Conservation (phyloP, 1,140 invertebrate species). For the Ephestia elutella region DNA sequence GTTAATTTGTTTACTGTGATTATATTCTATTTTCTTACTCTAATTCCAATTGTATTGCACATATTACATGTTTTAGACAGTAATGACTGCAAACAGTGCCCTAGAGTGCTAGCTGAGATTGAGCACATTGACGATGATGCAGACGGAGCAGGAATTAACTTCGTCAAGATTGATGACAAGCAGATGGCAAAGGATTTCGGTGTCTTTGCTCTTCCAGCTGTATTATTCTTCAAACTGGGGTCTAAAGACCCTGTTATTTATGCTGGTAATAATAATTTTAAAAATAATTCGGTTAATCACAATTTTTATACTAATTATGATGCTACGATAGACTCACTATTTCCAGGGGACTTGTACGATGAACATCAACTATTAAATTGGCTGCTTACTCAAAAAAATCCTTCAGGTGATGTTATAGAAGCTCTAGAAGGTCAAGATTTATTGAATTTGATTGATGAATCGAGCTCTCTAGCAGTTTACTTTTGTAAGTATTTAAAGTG, state of each 20-base stretch:
- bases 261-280: conserved; percentile 78
- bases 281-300: neutral
- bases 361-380: conserved; percentile 92
- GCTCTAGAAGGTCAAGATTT: conserved; percentile 89
- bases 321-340: conserved; percentile 19
- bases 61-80: conserved; percentile 83
- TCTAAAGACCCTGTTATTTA: conserved; percentile 95
- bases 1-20: neutral
- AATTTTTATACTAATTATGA: neutral
- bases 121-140: conserved; percentile 96
- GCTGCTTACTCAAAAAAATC: conserved; percentile 93
- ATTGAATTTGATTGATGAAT: conserved; percentile 85
- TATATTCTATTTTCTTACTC: neutral
- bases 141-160: conserved; percentile 93
- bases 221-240: conserved; percentile 91
- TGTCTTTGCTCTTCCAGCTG: conserved; percentile 90
- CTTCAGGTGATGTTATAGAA: conserved; percentile 92
- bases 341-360: conserved; percentile 89
- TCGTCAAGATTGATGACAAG: conserved; percentile 93
- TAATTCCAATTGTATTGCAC: conserved; percentile 59
- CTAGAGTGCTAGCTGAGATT: conserved; percentile 88
- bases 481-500: conserved; percentile 85
- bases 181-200: conserved; percentile 89
- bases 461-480: conserved; percentile 90
- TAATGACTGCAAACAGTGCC: conserved; percentile 95